Evolutionary conservation across 2,113 vertebrate species (phyloP).

Genomic region (Dipodomys merriami): DNA sequence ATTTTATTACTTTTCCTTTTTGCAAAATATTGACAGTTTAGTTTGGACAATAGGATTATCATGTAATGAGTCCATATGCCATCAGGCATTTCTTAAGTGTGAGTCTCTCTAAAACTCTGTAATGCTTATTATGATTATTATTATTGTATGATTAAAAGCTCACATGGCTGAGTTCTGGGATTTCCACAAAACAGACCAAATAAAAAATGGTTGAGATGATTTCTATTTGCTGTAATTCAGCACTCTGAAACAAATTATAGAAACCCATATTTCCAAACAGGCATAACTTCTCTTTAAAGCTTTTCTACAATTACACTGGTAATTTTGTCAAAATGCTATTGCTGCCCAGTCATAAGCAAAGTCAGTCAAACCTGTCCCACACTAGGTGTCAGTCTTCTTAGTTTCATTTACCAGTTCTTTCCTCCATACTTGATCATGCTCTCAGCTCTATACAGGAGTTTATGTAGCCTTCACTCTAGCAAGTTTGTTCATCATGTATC

Average conservation of each 20-base stretch:
- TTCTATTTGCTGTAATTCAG: conserved; percentile 49
- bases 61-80: conserved; percentile 1
- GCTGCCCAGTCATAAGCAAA: conserved; percentile 17
- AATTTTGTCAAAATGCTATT: neutral
- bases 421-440: neutral
- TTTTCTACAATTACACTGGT: conserved; percentile 46
- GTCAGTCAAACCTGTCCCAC: neutral
- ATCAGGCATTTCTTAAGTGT: conserved; percentile 19
- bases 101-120: conserved; percentile 40
- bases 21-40: neutral
- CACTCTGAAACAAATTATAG: conserved; percentile 67
- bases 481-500: neutral
- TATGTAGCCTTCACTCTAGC: neutral
- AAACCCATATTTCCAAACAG: conserved; percentile 66
- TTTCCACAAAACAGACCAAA: conserved; percentile 47
- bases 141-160: conserved; percentile 41
- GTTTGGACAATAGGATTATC: conserved; percentile 24
- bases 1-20: conserved; percentile 3
- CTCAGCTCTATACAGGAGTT: neutral
- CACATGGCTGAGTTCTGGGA: conserved; percentile 27
- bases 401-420: neutral
- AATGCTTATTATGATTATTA: neutral
- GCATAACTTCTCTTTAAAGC: conserved; percentile 68
- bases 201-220: conserved; percentile 11
- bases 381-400: neutral